Conservation (phyloP, 2,113 vertebrate species). For the Paedocypris sp. region DNA sequence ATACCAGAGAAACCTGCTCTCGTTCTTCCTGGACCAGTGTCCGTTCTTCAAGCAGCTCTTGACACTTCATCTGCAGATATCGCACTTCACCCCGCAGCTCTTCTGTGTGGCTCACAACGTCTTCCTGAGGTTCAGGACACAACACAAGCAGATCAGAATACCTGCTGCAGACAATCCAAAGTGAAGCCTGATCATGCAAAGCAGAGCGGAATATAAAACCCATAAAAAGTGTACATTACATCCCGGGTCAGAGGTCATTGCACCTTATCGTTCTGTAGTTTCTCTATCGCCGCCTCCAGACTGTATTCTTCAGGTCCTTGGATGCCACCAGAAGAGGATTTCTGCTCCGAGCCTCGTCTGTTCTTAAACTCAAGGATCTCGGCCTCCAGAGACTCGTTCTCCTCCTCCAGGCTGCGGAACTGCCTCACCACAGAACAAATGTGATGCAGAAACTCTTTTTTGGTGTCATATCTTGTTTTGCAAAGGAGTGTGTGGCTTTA, state of each 20-base stretch:
- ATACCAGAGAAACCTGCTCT: slow-evolving; percentile 51
- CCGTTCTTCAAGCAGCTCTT: slow-evolving; percentile 42
- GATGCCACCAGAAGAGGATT: slow-evolving; percentile 2
- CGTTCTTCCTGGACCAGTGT: slow-evolving; percentile 40
- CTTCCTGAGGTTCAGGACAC: slow-evolving; percentile 50
- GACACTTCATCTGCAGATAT: slow-evolving; percentile 36
- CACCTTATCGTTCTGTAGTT: slow-evolving; percentile 55
- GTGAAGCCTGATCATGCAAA: too few species aligned
- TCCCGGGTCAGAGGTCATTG: neutral
- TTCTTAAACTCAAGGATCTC: slow-evolving; percentile 49
- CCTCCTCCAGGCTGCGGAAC: slow-evolving; percentile 55
- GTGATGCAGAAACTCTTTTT: too few species aligned
- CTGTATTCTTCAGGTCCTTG: slow-evolving; percentile 27
- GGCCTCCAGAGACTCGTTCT: slow-evolving; percentile 55
- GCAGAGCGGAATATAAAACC: too few species aligned
- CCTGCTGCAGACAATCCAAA: too few species aligned
- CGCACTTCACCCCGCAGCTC: slow-evolving; percentile 45
- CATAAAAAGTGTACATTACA: neutral
- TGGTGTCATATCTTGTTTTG: too few species aligned
- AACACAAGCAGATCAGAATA: too few species aligned
- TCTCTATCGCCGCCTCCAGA: slow-evolving; percentile 50
- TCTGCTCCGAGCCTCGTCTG: slow-evolving; percentile 3
- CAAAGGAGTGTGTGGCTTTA: neutral
- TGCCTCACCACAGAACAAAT: slow-evolving; percentile 26
- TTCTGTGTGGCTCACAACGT: slow-evolving; percentile 42